These are phyloP conservation scores for Ariopsis seemanni DNA, from an alignment of 2,113 vertebrate genomes.

Conservation along the genomic window DNA sequence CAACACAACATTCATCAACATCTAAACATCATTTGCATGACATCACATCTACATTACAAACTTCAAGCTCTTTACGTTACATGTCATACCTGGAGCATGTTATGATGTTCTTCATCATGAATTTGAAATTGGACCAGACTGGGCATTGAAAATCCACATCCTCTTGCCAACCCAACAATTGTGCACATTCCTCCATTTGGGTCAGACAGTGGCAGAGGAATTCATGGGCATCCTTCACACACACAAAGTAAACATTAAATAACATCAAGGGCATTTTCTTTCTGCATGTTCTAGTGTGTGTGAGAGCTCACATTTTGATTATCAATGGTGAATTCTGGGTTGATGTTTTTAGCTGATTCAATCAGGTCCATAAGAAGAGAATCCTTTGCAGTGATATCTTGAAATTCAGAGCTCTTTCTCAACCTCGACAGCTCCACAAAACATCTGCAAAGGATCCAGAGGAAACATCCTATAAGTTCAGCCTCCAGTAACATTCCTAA, in stretches of 20 bases:
- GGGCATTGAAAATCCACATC: neutral
- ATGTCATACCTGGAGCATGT: neutral
- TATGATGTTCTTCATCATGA: neutral
- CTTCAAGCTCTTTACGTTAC: neutral
- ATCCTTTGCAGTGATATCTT: neutral
- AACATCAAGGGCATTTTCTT: too few relatives aligned
- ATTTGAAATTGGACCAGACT: conserved; percentile 4
- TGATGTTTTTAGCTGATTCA: neutral
- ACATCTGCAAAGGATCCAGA: neutral
- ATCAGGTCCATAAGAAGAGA: neutral
- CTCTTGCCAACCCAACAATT: neutral
- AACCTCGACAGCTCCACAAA: neutral
- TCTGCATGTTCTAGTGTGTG: neutral
- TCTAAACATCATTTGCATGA: neutral
- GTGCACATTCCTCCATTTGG: neutral
- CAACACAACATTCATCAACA: neutral
- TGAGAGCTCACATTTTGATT: neutral
- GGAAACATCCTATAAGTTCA: neutral
- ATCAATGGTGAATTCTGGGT: neutral
- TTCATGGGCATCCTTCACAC: neutral
- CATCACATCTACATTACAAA: neutral
- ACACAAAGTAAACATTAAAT: neutral
- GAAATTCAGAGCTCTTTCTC: neutral
- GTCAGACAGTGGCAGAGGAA: conserved; percentile 7
- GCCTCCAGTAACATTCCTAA: neutral